Evolutionary conservation across 2,797 vertebrate genomes (phyloP).

Genomic region (Platyrinchus mystaceus): DNA sequence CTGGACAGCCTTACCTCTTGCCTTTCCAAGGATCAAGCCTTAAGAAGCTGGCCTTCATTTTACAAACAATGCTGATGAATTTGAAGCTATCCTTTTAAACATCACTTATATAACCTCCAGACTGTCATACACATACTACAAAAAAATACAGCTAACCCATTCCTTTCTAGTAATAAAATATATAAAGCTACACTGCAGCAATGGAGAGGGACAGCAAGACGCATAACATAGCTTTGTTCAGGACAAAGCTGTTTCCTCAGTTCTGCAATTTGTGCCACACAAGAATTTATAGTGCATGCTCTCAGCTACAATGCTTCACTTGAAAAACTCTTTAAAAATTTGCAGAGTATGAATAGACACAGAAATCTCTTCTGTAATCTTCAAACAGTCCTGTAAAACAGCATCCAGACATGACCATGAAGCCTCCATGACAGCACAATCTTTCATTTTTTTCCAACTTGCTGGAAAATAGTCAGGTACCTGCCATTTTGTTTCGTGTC

Average conservation of each 20-base stretch:
- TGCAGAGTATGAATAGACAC: not conserved
- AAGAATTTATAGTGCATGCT: not conserved
- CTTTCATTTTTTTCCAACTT: not conserved
- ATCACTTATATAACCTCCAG: not conserved
- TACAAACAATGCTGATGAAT: not conserved
- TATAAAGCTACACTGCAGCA: not conserved
- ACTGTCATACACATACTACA: not conserved
- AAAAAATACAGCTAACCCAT: not conserved
- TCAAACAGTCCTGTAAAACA: not conserved
- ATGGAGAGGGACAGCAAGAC: not conserved
- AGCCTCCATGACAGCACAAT: not conserved
- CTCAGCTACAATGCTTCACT: not conserved
- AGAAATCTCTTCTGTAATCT: not conserved
- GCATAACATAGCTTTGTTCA: not conserved
- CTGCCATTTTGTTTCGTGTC: not conserved
- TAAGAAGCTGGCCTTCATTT: not conserved
- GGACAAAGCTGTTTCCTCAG: not conserved
- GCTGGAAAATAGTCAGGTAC: not conserved
- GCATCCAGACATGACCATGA: not conserved
- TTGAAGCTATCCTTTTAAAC: not conserved
- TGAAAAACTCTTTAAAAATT: not conserved
- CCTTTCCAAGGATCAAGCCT: not conserved
- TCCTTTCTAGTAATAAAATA: not conserved
- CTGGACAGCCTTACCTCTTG: not conserved
- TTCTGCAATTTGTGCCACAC: not conserved